Base-by-base conservation (phyloP, 2,888 invertebrate genomes). In the Ecliptopera silaceata region DNA sequence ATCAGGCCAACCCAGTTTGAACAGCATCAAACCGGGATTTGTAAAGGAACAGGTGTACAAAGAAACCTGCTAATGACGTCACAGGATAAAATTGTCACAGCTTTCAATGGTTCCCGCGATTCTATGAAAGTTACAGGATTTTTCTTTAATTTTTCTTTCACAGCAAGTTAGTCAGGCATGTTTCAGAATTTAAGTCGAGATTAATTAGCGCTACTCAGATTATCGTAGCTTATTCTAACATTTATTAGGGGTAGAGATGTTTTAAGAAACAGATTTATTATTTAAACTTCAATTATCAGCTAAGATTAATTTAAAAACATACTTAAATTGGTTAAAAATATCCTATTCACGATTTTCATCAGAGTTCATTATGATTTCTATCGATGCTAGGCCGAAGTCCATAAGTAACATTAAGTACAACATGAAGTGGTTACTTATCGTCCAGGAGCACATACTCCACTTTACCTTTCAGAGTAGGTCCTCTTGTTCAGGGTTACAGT, bases 41-140 rank as follows among this genome's bases (percentile, higher is more conserved):
- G 47, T 54, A 43, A 49, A 44, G 48, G 45, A 11, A 39, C 55
- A 50, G 56, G 45, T 56, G 49, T 42, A 50, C 50, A 56, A 56
- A 50, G 49, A 34, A 46, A 32, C 48, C 26, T 50, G 29, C 56
- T 56, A 56, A 56, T 42, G 56, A 56, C 32, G 50, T 45, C 36
- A 34, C 17, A 17, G 39, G 41, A 54, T 36, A 11, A 45, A 56
- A 56, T 45, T 56, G 50, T 46, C 45, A 45, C 4, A 10, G 34
- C 22, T 49, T 45, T 39, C 22, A 42, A 41, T 47, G 41, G 50
- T 44, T 34, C 45, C 39, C 22, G 12, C 10, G 29, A 38, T 31
- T 26, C 12, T 22, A 44, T 17, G 31, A 29, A 44, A 53, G n/a
- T 31, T 31, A 32, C 32, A 18, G 22, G 15, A 32, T 34, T 29